These are phyloP conservation scores for Tympanuchus pallidicinctus DNA, from an alignment of 2,113 vertebrate genomes.

Conservation along the genomic window DNA sequence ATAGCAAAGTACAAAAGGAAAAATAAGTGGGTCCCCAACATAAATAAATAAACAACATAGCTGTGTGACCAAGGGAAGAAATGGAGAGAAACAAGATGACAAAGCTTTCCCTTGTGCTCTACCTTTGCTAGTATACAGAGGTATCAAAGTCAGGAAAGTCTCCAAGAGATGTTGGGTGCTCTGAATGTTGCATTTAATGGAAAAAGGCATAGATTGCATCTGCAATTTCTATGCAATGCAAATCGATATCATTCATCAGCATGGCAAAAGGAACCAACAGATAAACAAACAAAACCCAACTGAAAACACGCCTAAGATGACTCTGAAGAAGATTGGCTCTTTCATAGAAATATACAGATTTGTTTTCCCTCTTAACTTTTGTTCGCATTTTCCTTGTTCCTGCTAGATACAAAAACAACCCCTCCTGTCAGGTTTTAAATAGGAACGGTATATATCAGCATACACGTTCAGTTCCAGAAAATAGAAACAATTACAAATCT, in stretches of 20 bases:
- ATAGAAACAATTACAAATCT: neutral
- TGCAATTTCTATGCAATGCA: conserved; percentile 6
- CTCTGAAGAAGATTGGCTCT: conserved; percentile 50
- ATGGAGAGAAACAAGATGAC: conserved; percentile 64
- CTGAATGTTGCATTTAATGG: conserved; percentile 25
- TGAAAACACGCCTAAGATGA: conserved; percentile 43
- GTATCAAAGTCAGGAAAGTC: conserved; percentile 36
- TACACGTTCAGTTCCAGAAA: conserved; percentile 28
- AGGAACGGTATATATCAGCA: neutral
- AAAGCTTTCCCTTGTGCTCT: conserved; percentile 62
- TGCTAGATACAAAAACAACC: conserved; percentile 42
- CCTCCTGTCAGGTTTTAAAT: conserved; percentile 18
- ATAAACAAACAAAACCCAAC: conserved; percentile 54
- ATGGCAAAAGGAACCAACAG: conserved; percentile 49
- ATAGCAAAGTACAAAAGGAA: conserved; percentile 24
- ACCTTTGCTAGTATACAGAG: conserved; percentile 31
- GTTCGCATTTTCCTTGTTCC: conserved; percentile 3
- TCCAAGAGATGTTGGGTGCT: conserved; percentile 8
- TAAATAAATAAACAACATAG: conserved; percentile 68
- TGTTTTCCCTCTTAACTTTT: conserved; percentile 62
- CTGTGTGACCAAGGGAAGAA: neutral
- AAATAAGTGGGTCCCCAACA: conserved; percentile 38
- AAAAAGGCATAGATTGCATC: conserved; percentile 48
- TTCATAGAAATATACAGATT: conserved; percentile 62
- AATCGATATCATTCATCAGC: conserved; percentile 40